Conservation (phyloP, 2,113 vertebrate species). For the Andinoacara biseriatus region DNA sequence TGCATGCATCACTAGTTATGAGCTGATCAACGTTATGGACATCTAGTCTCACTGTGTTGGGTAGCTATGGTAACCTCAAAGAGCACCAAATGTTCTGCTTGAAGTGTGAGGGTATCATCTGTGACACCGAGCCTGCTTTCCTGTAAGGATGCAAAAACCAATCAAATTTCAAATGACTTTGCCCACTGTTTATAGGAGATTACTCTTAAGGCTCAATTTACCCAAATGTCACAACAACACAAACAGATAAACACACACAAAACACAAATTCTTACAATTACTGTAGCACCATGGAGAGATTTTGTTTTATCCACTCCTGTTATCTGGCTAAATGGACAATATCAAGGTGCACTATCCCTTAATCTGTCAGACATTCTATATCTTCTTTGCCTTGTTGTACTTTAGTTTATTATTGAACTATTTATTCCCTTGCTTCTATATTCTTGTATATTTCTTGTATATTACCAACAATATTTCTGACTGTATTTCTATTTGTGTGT, state of each 20-base stretch:
- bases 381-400: too few relatives aligned
- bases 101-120: slow-evolving; percentile 74
- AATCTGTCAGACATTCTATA: too few relatives aligned
- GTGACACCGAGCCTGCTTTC: slow-evolving; percentile 57
- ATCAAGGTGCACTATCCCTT: too few relatives aligned
- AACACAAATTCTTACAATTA: background rate
- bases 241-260: background rate
- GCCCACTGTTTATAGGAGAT: slow-evolving; percentile 26
- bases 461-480: too few relatives aligned
- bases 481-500: too few relatives aligned
- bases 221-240: background rate
- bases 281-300: background rate
- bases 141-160: slow-evolving; percentile 23
- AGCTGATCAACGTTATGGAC: slow-evolving; percentile 74
- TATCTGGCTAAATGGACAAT: too few relatives aligned
- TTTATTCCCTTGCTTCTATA: too few relatives aligned
- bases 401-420: too few relatives aligned
- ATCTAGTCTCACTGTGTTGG: slow-evolving; percentile 75
- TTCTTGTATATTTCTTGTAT: too few relatives aligned
- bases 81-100: slow-evolving; percentile 75
- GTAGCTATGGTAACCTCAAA: slow-evolving; percentile 80
- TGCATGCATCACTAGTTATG: slow-evolving; percentile 47
- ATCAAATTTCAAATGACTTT: slow-evolving; percentile 33
- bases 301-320: background rate
- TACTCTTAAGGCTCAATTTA: background rate